phyloP scores from a whole-genome alignment of 1,140 invertebrate species.

The Paraescarpia echinospica region DNA sequence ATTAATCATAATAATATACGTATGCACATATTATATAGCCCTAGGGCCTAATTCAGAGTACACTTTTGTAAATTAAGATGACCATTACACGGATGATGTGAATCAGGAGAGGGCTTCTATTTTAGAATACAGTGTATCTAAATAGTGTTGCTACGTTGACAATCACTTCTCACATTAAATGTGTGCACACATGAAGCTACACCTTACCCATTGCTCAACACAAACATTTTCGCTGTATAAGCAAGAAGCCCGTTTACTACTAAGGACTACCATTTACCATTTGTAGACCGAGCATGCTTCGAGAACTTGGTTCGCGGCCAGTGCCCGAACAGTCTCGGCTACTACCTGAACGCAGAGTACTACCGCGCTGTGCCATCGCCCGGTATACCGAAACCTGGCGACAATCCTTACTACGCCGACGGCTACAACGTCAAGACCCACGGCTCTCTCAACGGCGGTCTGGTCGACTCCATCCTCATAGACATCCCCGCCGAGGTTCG shows the following conservation, averaged over 20 bases:
- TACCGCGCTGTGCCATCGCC: constrained; percentile 31
- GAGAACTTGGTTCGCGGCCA: not conserved
- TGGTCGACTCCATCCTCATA: constrained; percentile 34
- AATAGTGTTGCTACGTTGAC: too few relatives aligned
- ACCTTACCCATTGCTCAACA: not conserved
- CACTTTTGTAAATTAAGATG: too few relatives aligned
- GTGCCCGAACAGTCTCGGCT: constrained; percentile 21
- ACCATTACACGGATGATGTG: too few relatives aligned
- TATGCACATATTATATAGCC: too few relatives aligned
- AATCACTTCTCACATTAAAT: too few relatives aligned
- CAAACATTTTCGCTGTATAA: not conserved
- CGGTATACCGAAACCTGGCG: constrained; percentile 19
- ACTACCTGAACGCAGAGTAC: constrained; percentile 14
- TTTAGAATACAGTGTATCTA: too few relatives aligned
- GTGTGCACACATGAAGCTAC: too few relatives aligned
- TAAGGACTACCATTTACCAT: not conserved
- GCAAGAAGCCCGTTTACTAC: not conserved
- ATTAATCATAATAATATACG: too few relatives aligned
- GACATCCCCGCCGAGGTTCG: constrained; percentile 17
- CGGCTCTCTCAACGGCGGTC: constrained; percentile 26
- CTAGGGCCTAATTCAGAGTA: too few relatives aligned
- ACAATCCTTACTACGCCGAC: constrained; percentile 30
- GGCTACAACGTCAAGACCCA: constrained; percentile 32
- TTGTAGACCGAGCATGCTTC: not conserved
- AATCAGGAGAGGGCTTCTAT: too few relatives aligned